Evolutionary conservation across 2,797 vertebrate species (phyloP).

Genomic region (Rachycentron canadum): DNA sequence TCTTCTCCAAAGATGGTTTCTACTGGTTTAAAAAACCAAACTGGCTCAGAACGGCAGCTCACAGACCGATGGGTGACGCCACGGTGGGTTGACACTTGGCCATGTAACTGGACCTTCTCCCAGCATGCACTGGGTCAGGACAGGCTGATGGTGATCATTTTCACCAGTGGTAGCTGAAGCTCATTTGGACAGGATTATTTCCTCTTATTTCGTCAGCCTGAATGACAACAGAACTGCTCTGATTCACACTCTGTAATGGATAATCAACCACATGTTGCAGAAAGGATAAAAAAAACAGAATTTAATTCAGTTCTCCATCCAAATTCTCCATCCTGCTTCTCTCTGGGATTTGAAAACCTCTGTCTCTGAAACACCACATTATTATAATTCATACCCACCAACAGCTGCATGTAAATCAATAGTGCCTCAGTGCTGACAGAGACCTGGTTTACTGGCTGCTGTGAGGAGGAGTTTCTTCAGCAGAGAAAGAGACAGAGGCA

Average conservation of each 20-base stretch:
- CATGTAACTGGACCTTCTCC: not conserved
- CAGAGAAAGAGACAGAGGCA: not conserved
- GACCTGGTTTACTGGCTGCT: not conserved
- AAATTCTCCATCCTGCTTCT: conserved; percentile 11
- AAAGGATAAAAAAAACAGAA: not conserved
- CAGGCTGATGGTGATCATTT: no score
- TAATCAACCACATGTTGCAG: conserved; percentile 3
- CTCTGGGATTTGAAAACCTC: conserved; percentile 24
- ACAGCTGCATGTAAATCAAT: conserved; percentile 27
- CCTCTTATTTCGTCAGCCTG: no score
- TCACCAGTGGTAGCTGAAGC: no score
- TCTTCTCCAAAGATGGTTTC: no score
- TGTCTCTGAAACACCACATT: conserved; percentile 4
- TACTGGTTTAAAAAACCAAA: no score
- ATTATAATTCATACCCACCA: conserved; percentile 27
- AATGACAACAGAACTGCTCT: not conserved
- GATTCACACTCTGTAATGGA: not conserved
- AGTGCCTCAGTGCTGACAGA: not conserved
- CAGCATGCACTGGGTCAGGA: not conserved
- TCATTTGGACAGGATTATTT: not conserved
- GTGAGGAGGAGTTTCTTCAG: conserved; percentile 11
- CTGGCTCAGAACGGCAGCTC: no score
- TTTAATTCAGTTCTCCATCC: not conserved
- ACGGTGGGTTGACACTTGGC: no score
- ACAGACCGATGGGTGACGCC: no score